Evolutionary conservation across 2,113 vertebrate genomes (phyloP).

Genomic region (Pachyramphus minor): DNA sequence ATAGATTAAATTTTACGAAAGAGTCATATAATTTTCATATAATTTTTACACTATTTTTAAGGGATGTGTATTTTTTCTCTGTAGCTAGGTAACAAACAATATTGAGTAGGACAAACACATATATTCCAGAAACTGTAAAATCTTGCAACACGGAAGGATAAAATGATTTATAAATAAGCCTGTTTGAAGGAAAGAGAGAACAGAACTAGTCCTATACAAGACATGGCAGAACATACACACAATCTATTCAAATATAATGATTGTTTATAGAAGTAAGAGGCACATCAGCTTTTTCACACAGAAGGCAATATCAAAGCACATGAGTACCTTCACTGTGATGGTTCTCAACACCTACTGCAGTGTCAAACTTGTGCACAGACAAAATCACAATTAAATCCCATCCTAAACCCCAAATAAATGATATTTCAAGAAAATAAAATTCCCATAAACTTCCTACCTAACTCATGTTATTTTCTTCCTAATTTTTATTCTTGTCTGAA

Average conservation of each 20-base stretch:
- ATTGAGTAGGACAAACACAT: not conserved
- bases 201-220: not conserved
- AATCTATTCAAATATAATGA: not conserved
- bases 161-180: not conserved
- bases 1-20: not conserved
- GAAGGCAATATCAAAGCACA: not conserved
- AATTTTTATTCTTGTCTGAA: not conserved
- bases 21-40: not conserved
- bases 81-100: not conserved
- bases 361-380: not conserved
- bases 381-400: not conserved
- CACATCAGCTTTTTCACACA: not conserved
- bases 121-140: not conserved
- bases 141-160: not conserved
- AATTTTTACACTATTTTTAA: not conserved
- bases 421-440: not conserved
- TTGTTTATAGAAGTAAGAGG: not conserved
- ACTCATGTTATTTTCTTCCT: not conserved
- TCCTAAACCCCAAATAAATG: not conserved
- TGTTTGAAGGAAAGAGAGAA: not conserved
- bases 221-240: not conserved
- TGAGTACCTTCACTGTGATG: not conserved
- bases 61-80: not conserved
- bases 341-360: not conserved
- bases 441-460: not conserved